These are phyloP conservation scores for Cantharis nigra DNA, from an alignment of 2,888 invertebrate genomes.

Conservation along the genomic window DNA sequence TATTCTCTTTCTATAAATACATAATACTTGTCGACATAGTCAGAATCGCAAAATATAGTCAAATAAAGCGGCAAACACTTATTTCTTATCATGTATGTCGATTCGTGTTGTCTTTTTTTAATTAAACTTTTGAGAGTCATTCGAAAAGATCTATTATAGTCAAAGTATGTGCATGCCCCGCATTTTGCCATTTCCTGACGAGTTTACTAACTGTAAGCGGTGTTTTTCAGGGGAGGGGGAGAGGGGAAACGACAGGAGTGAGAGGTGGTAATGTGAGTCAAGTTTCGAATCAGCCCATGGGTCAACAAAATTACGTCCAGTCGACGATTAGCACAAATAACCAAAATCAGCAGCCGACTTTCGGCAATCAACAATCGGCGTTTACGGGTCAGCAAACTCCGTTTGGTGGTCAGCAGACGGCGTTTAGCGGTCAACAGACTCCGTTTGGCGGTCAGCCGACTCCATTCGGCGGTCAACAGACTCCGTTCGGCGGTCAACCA, in stretches of 20 bases:
- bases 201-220: constrained; percentile 11
- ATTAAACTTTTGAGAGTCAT: neutral
- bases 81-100: neutral
- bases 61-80: constrained; percentile 1
- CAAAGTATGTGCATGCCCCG: neutral
- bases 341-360: constrained; percentile 9
- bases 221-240: constrained; percentile 62
- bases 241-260: constrained; percentile 62
- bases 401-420: constrained; percentile 36
- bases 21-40: neutral
- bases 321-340: constrained; percentile 24
- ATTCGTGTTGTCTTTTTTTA: neutral
- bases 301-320: constrained; percentile 24
- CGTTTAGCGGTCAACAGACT: constrained; percentile 27
- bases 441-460: constrained; percentile 15
- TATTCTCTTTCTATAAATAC: neutral
- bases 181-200: neutral
- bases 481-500: constrained; percentile 30
- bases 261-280: constrained; percentile 56
- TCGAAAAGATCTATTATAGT: neutral
- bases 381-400: constrained; percentile 34
- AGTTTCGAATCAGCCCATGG: constrained; percentile 23
- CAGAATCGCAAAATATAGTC: neutral
- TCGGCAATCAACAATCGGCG: constrained; percentile 14
- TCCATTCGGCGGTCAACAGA: constrained; percentile 35